Conservation (phyloP, 2,888 invertebrate genomes). For the Apocheima hispidaria region DNA sequence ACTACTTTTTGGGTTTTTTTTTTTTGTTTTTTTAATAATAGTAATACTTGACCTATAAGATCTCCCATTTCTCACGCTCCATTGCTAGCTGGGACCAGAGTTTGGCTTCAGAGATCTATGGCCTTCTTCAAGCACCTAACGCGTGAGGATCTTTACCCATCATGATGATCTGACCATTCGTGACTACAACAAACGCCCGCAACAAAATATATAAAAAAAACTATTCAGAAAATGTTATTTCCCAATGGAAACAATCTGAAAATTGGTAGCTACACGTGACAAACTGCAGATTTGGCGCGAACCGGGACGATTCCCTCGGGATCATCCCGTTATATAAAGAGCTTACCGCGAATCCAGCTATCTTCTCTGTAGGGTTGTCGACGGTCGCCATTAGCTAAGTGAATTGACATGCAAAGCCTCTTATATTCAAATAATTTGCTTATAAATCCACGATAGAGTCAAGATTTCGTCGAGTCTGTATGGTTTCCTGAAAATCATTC, state of each 20-base stretch:
- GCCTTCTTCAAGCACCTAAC: too few relatives aligned
- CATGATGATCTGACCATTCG: background rate
- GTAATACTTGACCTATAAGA: too few relatives aligned
- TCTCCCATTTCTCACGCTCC: too few relatives aligned
- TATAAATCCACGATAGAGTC: background rate
- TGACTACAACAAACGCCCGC: too few relatives aligned
- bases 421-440: conserved; percentile 3
- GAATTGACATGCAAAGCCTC: conserved; percentile 11
- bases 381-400: conserved; percentile 1
- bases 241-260: conserved; percentile 22
- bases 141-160: too few relatives aligned
- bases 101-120: too few relatives aligned
- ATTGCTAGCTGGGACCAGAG: too few relatives aligned
- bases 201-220: background rate
- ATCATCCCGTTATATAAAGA: conserved; percentile 35
- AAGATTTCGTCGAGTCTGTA: background rate
- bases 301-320: conserved; percentile 36
- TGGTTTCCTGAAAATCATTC: background rate
- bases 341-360: conserved; percentile 27
- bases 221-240: conserved; percentile 1
- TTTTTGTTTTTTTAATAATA: too few relatives aligned
- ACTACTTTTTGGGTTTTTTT: too few relatives aligned
- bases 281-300: conserved; percentile 29
- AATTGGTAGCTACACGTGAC: conserved; percentile 28
- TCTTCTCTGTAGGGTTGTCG: conserved; percentile 7